Evolutionary conservation across 2,797 vertebrate species (phyloP).

Genomic region (Salarias fasciatus): DNA sequence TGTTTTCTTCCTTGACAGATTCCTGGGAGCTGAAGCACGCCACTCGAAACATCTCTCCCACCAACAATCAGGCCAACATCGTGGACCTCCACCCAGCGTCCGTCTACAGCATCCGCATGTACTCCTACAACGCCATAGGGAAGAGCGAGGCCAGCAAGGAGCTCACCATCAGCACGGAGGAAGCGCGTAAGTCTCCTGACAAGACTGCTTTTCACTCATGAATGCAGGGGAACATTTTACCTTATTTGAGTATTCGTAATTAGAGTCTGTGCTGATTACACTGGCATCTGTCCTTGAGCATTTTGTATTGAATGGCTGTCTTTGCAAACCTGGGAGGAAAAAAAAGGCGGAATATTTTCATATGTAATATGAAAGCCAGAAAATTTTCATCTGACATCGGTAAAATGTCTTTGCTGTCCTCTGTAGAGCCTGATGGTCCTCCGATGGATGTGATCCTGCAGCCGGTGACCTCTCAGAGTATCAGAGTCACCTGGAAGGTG

Average conservation of each 20-base stretch:
- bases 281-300: constrained; percentile 21
- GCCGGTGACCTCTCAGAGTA: constrained; percentile 96
- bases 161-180: constrained; percentile 96
- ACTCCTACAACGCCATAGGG: constrained; percentile 96
- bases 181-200: constrained; percentile 87
- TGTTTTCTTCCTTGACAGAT: constrained; percentile 76
- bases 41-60: constrained; percentile 96
- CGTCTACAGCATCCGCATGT: constrained; percentile 99
- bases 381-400: not conserved
- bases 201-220: not conserved
- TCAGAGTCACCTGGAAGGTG: constrained; percentile 99
- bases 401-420: not conserved
- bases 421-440: constrained; percentile 93
- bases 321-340: constrained; percentile 6
- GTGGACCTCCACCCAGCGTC: constrained; percentile 97
- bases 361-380: constrained; percentile 4
- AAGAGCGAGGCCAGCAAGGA: constrained; percentile 98
- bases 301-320: constrained; percentile 12
- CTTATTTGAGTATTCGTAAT: not conserved
- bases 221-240: constrained; percentile 9
- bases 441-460: constrained; percentile 96
- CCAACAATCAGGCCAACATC: constrained; percentile 98
- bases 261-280: not conserved
- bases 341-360: constrained; percentile 3
- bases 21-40: constrained; percentile 97